A percentile compares a stretch with the other conserved stretches of the same genome.
phyloP scores from a whole-genome alignment of 2,888 invertebrate species.

The Latheticus oryzae region DNA sequence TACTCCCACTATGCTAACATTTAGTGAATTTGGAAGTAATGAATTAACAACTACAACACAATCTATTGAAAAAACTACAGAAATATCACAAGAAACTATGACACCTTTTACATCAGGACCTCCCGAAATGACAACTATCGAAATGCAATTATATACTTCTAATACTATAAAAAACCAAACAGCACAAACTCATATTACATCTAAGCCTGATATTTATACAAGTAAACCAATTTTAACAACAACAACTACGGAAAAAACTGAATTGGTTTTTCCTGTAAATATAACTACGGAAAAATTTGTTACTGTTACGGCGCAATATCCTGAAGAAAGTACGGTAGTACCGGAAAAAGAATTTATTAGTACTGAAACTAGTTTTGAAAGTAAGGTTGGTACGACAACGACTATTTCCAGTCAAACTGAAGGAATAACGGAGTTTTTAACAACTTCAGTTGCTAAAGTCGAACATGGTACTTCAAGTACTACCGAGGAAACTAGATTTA shows the following conservation, averaged over 20 bases:
- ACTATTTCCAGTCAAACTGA: too few species aligned
- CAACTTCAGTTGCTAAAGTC: too few species aligned
- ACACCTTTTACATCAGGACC: constrained; percentile 49
- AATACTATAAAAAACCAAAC: constrained; percentile 28
- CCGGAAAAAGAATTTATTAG: too few species aligned
- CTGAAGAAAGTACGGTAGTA: constrained; percentile 35
- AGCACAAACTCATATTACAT: constrained; percentile 10
- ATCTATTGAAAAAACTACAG: constrained; percentile 41
- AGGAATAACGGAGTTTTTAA: too few species aligned
- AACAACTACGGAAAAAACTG: constrained; percentile 46
- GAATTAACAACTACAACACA: constrained; percentile 37
- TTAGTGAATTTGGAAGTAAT: constrained; percentile 47
- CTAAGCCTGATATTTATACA: constrained; percentile 29
- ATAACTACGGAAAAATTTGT: constrained; percentile 49
- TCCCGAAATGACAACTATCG: constrained; percentile 33
- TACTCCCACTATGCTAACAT: constrained; percentile 57
- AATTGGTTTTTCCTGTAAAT: constrained; percentile 49
- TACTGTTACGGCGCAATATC: constrained; percentile 50
- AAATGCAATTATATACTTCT: constrained; percentile 31
- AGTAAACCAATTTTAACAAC: constrained; percentile 35
- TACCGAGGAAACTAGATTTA: too few species aligned
- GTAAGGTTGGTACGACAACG: too few species aligned
- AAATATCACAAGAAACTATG: constrained; percentile 18
- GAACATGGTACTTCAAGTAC: too few species aligned
- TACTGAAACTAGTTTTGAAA: constrained; percentile 16